These are phyloP conservation scores for Globodera ellingtonae DNA, from an alignment of 1,140 invertebrate genomes.

Conservation along the genomic window DNA sequence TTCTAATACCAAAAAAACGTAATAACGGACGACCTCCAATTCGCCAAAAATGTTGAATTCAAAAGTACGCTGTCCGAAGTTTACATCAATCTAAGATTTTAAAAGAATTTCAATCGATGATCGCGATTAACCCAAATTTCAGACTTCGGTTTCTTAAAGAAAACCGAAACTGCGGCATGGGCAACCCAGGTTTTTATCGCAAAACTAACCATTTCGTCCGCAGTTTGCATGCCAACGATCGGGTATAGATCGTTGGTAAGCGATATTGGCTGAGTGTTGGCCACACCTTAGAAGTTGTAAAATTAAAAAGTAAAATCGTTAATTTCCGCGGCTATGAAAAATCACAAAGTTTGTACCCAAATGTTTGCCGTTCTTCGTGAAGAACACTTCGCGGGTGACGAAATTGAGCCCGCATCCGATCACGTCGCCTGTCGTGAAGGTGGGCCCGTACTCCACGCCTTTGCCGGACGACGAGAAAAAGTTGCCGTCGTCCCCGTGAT, in stretches of 20 bases:
- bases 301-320: neutral
- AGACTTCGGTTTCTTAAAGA: too few species aligned
- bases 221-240: conserved; percentile 95
- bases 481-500: conserved; percentile 99
- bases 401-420: conserved; percentile 98
- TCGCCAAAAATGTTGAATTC: conserved; percentile 96
- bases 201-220: conserved; percentile 79
- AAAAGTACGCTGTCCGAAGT: conserved; percentile 96
- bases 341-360: conserved; percentile 72
- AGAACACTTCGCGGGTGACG: conserved; percentile 96
- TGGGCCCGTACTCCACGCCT: conserved; percentile 94
- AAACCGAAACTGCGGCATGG: too few species aligned
- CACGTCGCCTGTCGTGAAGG: conserved; percentile 91
- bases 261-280: conserved; percentile 34
- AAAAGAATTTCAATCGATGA: neutral
- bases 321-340: too few species aligned
- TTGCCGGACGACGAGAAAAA: conserved; percentile 94
- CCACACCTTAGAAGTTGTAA: conserved; percentile 45
- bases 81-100: conserved; percentile 76
- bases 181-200: conserved; percentile 65
- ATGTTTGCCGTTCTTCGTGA: conserved; percentile 98
- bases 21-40: conserved; percentile 71
- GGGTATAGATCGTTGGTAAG: conserved; percentile 85
- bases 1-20: conserved; percentile 9
- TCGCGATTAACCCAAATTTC: neutral